Conservation (phyloP, 2,113 vertebrate genomes). For the Psophia crepitans region DNA sequence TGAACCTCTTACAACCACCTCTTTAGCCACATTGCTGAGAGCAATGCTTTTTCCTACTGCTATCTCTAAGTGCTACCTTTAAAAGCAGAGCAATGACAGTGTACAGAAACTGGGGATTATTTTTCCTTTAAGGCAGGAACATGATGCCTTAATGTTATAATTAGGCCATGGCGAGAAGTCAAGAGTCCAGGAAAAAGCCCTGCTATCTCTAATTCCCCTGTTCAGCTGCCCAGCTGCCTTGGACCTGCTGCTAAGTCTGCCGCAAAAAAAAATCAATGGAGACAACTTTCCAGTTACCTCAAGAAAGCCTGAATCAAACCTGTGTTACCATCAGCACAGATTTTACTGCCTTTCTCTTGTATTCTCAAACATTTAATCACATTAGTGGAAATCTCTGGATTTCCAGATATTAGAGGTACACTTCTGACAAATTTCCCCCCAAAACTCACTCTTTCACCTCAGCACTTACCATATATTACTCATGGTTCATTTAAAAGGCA, state of each 20-base stretch:
- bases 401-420: not conserved
- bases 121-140: not conserved
- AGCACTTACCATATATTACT: not conserved
- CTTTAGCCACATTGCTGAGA: not conserved
- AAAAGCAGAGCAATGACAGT: accelerated
- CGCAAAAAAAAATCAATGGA: not conserved
- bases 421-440: not conserved
- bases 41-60: not conserved
- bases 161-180: not conserved
- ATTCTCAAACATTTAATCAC: not conserved
- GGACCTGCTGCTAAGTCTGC: not conserved
- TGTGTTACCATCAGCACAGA: not conserved
- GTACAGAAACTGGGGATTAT: not conserved
- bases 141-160: not conserved
- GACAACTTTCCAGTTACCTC: not conserved
- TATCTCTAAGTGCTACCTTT: not conserved
- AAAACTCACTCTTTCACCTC: not conserved
- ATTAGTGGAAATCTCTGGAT: not conserved
- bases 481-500: not conserved
- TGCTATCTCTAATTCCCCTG: not conserved
- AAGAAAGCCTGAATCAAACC: not conserved
- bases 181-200: not conserved
- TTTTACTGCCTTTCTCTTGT: not conserved
- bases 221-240: not conserved
- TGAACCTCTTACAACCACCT: not conserved